Base-by-base conservation (phyloP, 2,888 invertebrate species). In the Oscheius sp. region DNA sequence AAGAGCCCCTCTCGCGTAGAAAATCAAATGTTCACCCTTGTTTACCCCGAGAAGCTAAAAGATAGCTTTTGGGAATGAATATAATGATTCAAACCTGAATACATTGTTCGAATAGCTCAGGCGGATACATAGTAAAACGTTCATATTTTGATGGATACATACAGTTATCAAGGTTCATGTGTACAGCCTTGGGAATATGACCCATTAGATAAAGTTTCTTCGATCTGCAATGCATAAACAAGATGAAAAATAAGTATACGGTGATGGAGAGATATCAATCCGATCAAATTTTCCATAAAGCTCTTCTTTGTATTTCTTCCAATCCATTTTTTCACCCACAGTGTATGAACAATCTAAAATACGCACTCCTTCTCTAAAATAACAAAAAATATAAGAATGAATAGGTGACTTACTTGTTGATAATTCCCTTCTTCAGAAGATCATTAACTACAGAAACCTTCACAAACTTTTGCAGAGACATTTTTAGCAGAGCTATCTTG, bases 81-180 rank as follows among this genome's bases (percentile, higher is more conserved):
- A 20, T 14, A 44, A 61, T 8, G 30, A 24, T 4, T 38, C 2
- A 17, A 17, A 78, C 47, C 66, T 80, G 80, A 17, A 79, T 75
- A 61, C 80, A 82, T 64, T 78, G 14, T 57, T 82, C 75, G 45
- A 82, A 82, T 0, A 77, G 33, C 28, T 79, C 77, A 0, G 77
- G 74, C 1, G 77, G 75, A 63, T 82, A 82, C 30, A 79, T 71
- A 8, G 79, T 59, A 59, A 80, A 82, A 54, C 80, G 51, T 51
- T 82, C 78, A 57, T 72, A 78, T 36, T 68, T 63, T 2, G 79
- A 80, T 6, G 82, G 82, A 57, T 76, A 82, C 65, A 79, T 78
- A n/a, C 75, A 82, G 12, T 72, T 56, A 63, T 80, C 81, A 4
- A 82, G 67, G 36, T 80, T 75, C 17, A 78, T 61, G 47, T 81